Conservation (phyloP, 1,140 invertebrate genomes). For the Calycopis cecrops region DNA sequence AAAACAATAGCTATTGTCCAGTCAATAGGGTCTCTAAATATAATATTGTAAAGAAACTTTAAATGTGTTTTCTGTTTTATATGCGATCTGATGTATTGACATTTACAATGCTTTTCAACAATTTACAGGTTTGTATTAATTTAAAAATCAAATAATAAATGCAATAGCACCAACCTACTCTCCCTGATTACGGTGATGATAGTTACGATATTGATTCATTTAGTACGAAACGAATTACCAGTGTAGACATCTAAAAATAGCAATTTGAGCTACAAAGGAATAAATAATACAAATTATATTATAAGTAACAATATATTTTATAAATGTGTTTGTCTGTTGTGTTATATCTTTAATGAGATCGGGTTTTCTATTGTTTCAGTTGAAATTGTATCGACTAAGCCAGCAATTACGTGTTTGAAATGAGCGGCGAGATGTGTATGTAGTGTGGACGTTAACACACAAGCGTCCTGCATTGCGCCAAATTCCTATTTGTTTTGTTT, state of each 20-base stretch:
- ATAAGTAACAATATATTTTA: conserved; percentile 1
- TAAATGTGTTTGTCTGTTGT: neutral
- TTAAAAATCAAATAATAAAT: too few relatives aligned
- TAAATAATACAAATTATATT: neutral
- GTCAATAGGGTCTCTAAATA: too few relatives aligned
- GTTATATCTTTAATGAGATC: conserved; percentile 6
- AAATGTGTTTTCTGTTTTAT: too few relatives aligned
- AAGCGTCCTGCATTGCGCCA: conserved; percentile 67
- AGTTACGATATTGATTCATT: too few relatives aligned
- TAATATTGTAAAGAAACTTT: too few relatives aligned
- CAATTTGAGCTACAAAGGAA: neutral
- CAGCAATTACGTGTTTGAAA: conserved; percentile 54
- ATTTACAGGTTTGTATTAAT: neutral
- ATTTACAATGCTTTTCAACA: neutral
- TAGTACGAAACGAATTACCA: too few relatives aligned
- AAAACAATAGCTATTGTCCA: too few relatives aligned
- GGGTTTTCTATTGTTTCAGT: conserved; percentile 12
- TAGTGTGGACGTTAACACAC: conserved; percentile 45
- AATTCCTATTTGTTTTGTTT: conserved; percentile 50
- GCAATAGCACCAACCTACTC: too few relatives aligned
- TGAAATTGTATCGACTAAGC: conserved; percentile 38
- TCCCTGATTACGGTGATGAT: too few relatives aligned
- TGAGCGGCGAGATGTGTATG: conserved; percentile 40
- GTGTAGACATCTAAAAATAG: too few relatives aligned
- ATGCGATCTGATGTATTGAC: too few relatives aligned